Conservation (phyloP, 2,888 invertebrate species). For the Timema podura region DNA sequence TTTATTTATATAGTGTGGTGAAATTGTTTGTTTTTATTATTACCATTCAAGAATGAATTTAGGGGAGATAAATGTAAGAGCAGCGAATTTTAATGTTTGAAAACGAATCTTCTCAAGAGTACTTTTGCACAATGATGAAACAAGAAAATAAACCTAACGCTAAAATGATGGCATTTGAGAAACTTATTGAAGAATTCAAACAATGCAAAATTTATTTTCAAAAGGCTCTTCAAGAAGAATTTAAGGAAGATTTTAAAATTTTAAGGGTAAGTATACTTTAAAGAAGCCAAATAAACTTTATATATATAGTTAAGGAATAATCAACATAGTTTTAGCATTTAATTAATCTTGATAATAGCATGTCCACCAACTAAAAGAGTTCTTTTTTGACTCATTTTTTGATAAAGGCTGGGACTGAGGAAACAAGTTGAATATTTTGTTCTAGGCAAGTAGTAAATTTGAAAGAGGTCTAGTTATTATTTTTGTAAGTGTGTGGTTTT, state of each 20-base stretch:
- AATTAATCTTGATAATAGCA: no score
- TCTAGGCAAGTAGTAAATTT: no score
- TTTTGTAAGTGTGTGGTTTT: no score
- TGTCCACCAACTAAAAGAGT: no score
- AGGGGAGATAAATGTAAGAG: slow-evolving; percentile 18
- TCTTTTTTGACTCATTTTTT: no score
- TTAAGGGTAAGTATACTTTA: slow-evolving; percentile 11
- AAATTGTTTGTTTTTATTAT: neutral
- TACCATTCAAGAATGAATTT: slow-evolving; percentile 12
- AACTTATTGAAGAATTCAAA: slow-evolving; percentile 9
- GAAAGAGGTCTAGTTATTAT: no score
- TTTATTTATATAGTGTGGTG: neutral
- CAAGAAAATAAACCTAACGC: neutral
- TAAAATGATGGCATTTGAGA: neutral
- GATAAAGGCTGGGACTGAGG: no score
- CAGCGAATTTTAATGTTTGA: slow-evolving; percentile 9
- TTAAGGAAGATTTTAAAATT: neutral
- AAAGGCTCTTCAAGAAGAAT: no score
- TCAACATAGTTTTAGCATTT: no score
- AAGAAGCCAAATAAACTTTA: no score
- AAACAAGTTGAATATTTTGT: no score
- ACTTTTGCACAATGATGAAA: slow-evolving; percentile 1
- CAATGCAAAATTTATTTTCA: slow-evolving; percentile 14
- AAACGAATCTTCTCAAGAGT: neutral
- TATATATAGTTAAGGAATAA: no score